Evolutionary conservation across 2,888 invertebrate species (phyloP), one percentile per base, ranked within the genome.

Genomic region (Ametastegia equiseti): DNA sequence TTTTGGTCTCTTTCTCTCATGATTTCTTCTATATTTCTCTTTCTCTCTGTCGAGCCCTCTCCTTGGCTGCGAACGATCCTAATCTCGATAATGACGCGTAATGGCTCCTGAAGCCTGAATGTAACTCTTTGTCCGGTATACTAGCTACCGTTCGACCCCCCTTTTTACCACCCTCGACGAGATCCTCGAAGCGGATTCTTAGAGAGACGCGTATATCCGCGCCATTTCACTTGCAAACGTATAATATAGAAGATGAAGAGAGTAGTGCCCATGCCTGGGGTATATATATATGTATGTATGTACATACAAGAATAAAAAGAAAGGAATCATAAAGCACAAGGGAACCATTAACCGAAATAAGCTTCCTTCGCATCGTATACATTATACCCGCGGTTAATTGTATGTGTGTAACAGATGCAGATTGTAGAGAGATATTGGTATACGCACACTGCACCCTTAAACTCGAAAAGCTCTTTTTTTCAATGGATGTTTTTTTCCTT

Each of bases 21-120:
- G 42, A 69, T 81, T 71, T 42, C 57, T 79, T 80, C 79, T 63
- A 57, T 82, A 81, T 80, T 33, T 81, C 77, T 63, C 33, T 63
- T 42, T 69, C 47, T 47, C 83, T 47, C 45, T n/a, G 42, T 27
- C 19, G 19, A 11, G 19, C 57, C 80, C 77, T 69, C 81, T 82
- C 75, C 60, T 71, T 81, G 81, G 54, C 69, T 81, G 80, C 85
- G 84, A 85, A 88, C 88, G 91, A 91, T 91, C 89, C 89, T 91
- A 91, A 91, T 91, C 91, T 91, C 89, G 90, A 91, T 91, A 91
- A 91, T 91, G 91, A 91, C 90, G 91, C 91, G 91, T 91, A 91
- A 91, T 91, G 90, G 89, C 88, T 88, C 89, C 87, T 88, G 75
- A 45, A 88, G 89, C 91, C 90, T 91, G 91, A 91, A 91, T 91